These are phyloP conservation scores for Drosophila kepulauana DNA, from an alignment of 1,140 invertebrate genomes.

Conservation along the genomic window DNA sequence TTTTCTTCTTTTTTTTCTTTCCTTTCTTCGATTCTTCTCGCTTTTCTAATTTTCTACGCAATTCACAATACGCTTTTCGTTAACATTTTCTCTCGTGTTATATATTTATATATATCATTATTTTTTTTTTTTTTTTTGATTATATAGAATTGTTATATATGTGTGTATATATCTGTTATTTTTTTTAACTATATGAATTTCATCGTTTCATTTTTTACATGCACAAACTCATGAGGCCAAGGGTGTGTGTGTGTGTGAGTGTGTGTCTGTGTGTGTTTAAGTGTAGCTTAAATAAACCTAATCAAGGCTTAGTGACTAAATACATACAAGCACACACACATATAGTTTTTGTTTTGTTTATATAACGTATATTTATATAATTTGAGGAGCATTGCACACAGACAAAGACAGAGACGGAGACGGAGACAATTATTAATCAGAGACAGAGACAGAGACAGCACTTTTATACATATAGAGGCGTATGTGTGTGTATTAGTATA, in stretches of 20 bases:
- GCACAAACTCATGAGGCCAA: conserved; percentile 80
- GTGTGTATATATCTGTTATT: conserved; percentile 2
- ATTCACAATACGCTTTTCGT: conserved; percentile 73
- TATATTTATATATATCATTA: conserved; percentile 6
- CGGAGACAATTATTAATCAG: background rate
- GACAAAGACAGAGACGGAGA: background rate
- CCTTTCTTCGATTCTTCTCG: background rate
- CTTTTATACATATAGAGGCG: background rate
- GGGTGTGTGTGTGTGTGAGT: conserved; percentile 18
- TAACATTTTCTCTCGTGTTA: conserved; percentile 28
- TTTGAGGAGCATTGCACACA: background rate
- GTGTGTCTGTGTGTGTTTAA: conserved; percentile 15
- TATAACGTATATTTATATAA: background rate
- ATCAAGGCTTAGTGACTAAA: conserved; percentile 39
- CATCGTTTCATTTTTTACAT: conserved; percentile 71
- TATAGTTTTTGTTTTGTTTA: background rate
- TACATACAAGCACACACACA: conserved; percentile 27
- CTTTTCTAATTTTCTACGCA: conserved; percentile 48
- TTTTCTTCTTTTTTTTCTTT: background rate
- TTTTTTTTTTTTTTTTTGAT: conserved; percentile 11
- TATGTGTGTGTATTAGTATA: conserved; percentile 13
- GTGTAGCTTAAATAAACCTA: conserved; percentile 48
- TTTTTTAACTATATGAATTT: conserved; percentile 43
- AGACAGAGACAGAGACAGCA: conserved; percentile 1
- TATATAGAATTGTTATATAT: conserved; percentile 52